Base-by-base conservation (phyloP, 2,888 invertebrate species). In the Neoitamus cyanurus region DNA sequence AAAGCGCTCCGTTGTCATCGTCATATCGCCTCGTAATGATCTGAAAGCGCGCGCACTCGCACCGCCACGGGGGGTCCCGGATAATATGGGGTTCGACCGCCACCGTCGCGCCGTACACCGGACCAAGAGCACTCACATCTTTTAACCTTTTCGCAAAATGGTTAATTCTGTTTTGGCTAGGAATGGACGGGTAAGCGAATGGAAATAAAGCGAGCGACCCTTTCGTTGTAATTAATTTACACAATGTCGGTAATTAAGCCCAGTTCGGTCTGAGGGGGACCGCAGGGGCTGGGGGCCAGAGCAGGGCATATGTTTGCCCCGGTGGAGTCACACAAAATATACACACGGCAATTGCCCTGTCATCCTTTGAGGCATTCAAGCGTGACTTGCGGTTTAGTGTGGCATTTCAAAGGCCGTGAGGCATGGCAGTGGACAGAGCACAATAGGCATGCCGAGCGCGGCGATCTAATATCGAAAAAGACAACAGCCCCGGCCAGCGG, bases 181-280 rank as follows among this genome's bases (percentile, higher is more conserved):
- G 20, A 58, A 58, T 58, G 58, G 20, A 58, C 20, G 58, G 58
- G 58, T 20, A 25, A 58, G 58, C 25, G 58, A 58, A 25, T 58
- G 58, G 58, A 58, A 58, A 25, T 58, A 58, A 37, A 58, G 25
- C 58, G 58, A 58, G 2, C 58, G 58, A 58, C 58, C 58, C 58
- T 58, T 58, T 58, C 58, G 48, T 58, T 28, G 78, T 80, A 80
- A 80, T 80, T 80, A 80, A 80, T 80, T 80, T 80, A 80, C 78
- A 48, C 78, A 31, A 80, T 58, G 58, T 80, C 58, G 78, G 78
- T 80, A 80, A 80, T 80, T 80, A 80, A 80, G 78, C 31, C 58
- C 20, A n/a, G n/a, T n/a, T n/a, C 20, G 25, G 20, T 9, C 58
- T 25, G 15, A n/a, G 37, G 25, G 7, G 7, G 58, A 58, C 58